Base-by-base conservation (phyloP, 1,140 invertebrate genomes). In the Notospermus geniculatus region DNA sequence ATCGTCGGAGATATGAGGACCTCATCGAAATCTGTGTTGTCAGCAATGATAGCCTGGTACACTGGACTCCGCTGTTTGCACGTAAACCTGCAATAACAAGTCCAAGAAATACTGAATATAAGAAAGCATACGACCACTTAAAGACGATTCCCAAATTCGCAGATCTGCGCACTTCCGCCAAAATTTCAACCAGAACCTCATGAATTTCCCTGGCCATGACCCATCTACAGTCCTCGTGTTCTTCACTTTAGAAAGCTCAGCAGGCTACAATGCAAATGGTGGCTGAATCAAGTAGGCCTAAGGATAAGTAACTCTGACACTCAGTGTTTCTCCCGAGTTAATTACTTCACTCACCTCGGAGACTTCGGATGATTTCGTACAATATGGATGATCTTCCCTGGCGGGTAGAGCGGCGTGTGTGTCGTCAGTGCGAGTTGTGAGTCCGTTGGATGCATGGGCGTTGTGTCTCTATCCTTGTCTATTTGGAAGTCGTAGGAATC, bases 1-100 rank as follows among this genome's bases (percentile, higher is more conserved):
- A 93, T 93, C 25, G 91, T 91, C 1, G 92, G 92, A 23, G 91
- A 93, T 53, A 95, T 92, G 29, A 95, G 83, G 23, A 95, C 91
- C 83, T 95, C 90, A 80, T 93, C 90, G 79, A 94, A 95, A 78
- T 92, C 90, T 22, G 84, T 87, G 63, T 91, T 92, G 56, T 90
- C 88, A 1, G 90, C 91, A 91, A 91, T 94, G 2, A 95, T 80
- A 0, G 92, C 93, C 80, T 94, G 91, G 80, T 93, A 94, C 7
- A 94, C 89, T 0, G 91, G 90, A 66, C 92, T 72, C 11, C 71
- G 62, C 25, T 71, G 71, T 36, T 71, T 86, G 69, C 72, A 78
- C 25, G 41, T 52, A 45, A 61, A 53, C n/a, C 71, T 74, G 56
- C n/a, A 62, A 64, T 57, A 29, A 54, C 59, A 22, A n/a, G 28